phyloP scores from a whole-genome alignment of 1,140 invertebrate species.

The Kradibia gibbosae region DNA sequence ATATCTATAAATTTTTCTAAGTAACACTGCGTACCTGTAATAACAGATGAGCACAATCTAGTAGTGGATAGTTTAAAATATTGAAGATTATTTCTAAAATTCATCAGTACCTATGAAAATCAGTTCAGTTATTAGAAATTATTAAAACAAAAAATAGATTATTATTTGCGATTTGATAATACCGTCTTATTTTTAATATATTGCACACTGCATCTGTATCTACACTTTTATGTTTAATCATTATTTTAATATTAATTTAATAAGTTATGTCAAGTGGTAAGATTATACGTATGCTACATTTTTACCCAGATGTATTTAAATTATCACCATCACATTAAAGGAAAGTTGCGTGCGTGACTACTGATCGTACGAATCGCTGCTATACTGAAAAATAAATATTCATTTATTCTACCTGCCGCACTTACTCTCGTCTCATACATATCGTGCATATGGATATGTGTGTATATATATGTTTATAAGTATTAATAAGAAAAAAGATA shows the following conservation, averaged over 20 bases:
- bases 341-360: constrained; percentile 15
- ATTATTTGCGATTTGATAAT: too few species aligned
- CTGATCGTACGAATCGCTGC: background rate
- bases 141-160: too few species aligned
- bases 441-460: background rate
- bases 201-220: background rate
- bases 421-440: background rate
- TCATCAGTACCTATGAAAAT: too few species aligned
- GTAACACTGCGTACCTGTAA: too few species aligned
- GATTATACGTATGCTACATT: background rate
- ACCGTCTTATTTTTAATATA: background rate
- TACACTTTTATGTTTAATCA: constrained; percentile 9
- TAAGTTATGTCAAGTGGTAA: constrained; percentile 18
- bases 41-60: too few species aligned
- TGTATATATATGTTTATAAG: background rate
- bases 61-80: too few species aligned
- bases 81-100: too few species aligned
- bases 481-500: too few species aligned
- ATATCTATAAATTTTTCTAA: too few species aligned
- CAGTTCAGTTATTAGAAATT: too few species aligned
- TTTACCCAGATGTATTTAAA: constrained; percentile 3
- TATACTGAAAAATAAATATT: constrained; percentile 16
- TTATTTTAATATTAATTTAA: constrained; percentile 25
- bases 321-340: constrained; percentile 7
- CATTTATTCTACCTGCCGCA: background rate